A percentile compares a stretch with the other conserved stretches of the same genome.
phyloP scores from a whole-genome alignment of 2,113 vertebrate species.

The Lipophrys pholis region DNA sequence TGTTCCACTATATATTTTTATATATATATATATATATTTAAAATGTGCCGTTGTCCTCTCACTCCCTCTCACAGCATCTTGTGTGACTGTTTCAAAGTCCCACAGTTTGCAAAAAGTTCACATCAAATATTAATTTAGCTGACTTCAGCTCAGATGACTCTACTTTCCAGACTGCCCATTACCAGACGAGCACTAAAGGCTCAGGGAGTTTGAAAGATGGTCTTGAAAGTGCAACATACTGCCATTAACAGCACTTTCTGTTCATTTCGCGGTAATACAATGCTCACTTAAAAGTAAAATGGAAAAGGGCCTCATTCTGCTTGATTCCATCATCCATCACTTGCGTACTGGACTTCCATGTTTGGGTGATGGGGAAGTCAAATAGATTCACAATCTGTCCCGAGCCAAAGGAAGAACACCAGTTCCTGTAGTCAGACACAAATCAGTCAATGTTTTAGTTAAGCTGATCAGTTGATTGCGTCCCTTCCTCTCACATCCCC shows the following conservation, averaged over 20 bases:
- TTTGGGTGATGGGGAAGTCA: neutral
- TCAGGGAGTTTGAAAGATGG: conserved; percentile 14
- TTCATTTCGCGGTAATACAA: conserved; percentile 11
- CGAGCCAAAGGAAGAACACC: conserved; percentile 14
- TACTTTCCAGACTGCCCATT: conserved; percentile 40
- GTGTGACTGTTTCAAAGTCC: conserved; percentile 45
- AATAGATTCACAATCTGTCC: neutral
- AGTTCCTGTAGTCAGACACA: conserved; percentile 11
- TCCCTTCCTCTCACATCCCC: conserved; percentile 27
- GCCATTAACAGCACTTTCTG: conserved; percentile 2
- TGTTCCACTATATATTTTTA: neutral
- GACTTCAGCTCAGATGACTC: conserved; percentile 54
- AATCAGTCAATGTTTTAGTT: conserved; percentile 3
- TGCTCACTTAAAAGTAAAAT: conserved; percentile 26
- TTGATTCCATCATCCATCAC: conserved; percentile 15
- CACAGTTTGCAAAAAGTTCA: conserved; percentile 33
- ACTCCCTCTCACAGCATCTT: conserved; percentile 18
- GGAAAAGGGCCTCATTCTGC: conserved; percentile 17
- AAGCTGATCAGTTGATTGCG: conserved; percentile 11
- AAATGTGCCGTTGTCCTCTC: neutral
- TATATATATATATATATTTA: neutral
- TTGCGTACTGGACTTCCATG: neutral
- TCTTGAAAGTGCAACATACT: no score
- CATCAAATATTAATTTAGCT: conserved; percentile 72
- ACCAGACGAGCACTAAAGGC: conserved; percentile 43